Conservation (phyloP, 2,888 invertebrate species). For the Hypomecis atomaria region DNA sequence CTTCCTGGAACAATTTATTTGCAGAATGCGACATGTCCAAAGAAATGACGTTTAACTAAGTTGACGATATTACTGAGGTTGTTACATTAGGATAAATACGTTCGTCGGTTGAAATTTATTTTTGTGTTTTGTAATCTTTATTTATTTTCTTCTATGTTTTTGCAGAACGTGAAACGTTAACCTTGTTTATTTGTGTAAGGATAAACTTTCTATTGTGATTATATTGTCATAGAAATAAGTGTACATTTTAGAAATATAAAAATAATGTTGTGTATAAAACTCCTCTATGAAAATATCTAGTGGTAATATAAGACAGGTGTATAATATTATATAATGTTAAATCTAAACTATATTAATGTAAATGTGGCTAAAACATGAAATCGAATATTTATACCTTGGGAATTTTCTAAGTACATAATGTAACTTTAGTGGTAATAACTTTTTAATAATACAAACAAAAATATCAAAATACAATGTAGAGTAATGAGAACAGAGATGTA, state of each 20-base stretch:
- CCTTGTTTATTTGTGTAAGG: conserved; percentile 46
- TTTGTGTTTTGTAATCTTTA: not conserved
- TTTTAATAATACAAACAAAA: conserved; percentile 47
- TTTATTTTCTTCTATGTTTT: conserved; percentile 2
- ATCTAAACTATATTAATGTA: conserved; percentile 21
- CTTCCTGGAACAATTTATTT: conserved; percentile 45
- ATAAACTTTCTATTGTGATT: conserved; percentile 63
- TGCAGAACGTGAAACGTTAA: conserved; percentile 58
- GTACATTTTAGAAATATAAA: conserved; percentile 52
- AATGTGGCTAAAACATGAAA: conserved; percentile 39
- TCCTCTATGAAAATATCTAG: conserved; percentile 45
- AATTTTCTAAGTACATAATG: conserved; percentile 47
- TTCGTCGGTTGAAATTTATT: not conserved
- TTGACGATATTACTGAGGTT: conserved; percentile 6
- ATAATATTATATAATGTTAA: conserved; percentile 33
- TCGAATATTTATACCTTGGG: conserved; percentile 61
- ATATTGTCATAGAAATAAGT: conserved; percentile 58
- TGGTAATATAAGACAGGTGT: conserved; percentile 29
- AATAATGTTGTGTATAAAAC: conserved; percentile 57
- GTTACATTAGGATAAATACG: too few species aligned
- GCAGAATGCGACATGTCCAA: conserved; percentile 19
- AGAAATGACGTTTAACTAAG: conserved; percentile 22
- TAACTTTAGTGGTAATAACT: conserved; percentile 48
- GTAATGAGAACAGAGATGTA: conserved; percentile 59
- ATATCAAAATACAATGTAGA: conserved; percentile 59